Percentiles rank a stretch among this genome's conserved stretches.
phyloP scores from a whole-genome alignment of 1,140 invertebrate species.

The Caenorhabditis latens region DNA sequence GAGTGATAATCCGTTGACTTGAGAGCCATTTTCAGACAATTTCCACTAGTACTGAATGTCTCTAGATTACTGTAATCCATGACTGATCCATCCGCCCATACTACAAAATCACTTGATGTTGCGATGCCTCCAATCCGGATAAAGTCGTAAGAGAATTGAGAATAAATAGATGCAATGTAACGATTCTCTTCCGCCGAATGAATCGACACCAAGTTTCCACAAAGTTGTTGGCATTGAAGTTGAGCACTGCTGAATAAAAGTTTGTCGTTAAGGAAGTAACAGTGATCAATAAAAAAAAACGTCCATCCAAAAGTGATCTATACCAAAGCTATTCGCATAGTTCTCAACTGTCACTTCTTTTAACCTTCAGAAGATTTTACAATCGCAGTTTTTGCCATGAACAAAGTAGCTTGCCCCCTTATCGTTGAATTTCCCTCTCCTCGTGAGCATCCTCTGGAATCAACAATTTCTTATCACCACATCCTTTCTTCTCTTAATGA shows the following conservation, averaged over 20 bases:
- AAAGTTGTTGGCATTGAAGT: neutral
- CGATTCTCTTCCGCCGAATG: constrained; percentile 8
- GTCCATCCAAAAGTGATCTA: neutral
- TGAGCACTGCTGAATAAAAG: neutral
- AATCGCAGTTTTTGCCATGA: neutral
- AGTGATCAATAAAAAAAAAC: neutral
- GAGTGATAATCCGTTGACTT: neutral
- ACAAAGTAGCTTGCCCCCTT: neutral
- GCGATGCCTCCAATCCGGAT: neutral
- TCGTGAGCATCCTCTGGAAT: too few relatives aligned
- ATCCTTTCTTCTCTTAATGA: too few relatives aligned
- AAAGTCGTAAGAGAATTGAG: neutral
- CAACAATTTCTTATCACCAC: too few relatives aligned
- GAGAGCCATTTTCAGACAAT: neutral
- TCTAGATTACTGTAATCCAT: neutral
- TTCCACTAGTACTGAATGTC: neutral
- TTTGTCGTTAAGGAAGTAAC: neutral
- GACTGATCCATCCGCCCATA: neutral
- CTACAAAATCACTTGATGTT: neutral
- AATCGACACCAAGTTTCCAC: neutral
- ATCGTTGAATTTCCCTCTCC: too few relatives aligned
- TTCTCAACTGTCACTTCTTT: neutral
- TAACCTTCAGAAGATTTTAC: neutral
- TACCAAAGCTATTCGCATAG: neutral
- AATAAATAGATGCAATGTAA: neutral